These are phyloP conservation scores for Hydrozoanthus tunicans DNA, from an alignment of 64 coral and sea anemone species.

Conservation along the genomic window DNA sequence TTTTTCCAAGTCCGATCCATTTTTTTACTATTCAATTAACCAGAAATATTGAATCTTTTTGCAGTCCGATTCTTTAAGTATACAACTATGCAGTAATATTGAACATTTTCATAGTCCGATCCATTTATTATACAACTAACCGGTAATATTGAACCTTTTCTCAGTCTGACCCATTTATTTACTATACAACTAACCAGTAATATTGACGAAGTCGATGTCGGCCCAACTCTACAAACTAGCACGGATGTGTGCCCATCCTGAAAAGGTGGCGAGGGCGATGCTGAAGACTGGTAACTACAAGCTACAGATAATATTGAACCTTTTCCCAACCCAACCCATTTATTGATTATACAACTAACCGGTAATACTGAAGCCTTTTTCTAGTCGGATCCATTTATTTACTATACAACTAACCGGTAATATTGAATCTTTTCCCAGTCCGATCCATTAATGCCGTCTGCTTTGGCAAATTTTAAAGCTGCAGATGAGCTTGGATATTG, in stretches of 20 bases:
- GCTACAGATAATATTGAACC: background rate
- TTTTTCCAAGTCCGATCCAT: constrained; percentile 12
- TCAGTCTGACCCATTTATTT: background rate
- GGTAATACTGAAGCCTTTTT: too few relatives aligned
- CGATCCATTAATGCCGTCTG: background rate
- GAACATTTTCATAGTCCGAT: too few relatives aligned
- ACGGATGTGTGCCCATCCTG: constrained; percentile 6
- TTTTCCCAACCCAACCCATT: too few relatives aligned
- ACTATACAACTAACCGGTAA: constrained; percentile 5
- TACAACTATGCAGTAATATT: too few relatives aligned
- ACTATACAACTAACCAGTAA: too few relatives aligned
- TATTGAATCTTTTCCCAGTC: background rate
- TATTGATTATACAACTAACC: too few relatives aligned
- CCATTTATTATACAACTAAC: background rate
- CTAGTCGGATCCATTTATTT: too few relatives aligned
- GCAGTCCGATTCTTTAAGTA: too few relatives aligned
- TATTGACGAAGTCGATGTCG: background rate
- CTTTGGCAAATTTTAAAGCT: constrained; percentile 2
- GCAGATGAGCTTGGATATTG: constrained; percentile 15
- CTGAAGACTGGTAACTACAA: background rate
- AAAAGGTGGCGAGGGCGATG: constrained; percentile 7
- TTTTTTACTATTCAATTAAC: too few relatives aligned
- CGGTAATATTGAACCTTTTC: constrained; percentile 12
- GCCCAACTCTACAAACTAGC: background rate
- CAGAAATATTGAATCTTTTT: background rate